Conservation (phyloP, 1,140 invertebrate genomes). For the Macrocentrus cingulum region DNA sequence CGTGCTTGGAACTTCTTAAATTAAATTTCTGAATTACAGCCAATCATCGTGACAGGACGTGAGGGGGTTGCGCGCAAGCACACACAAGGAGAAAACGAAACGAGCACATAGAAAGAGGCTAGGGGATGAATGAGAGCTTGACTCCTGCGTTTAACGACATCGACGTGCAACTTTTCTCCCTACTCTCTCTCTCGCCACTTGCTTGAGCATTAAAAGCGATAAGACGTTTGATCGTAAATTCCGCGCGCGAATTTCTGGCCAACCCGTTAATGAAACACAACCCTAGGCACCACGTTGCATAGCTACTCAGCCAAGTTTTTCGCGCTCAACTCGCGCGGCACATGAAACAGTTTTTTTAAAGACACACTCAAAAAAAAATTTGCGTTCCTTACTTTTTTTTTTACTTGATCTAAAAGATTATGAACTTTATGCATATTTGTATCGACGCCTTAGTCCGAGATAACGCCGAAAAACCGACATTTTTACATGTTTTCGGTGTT, state of each 20-base stretch:
- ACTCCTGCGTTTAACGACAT: constrained; percentile 31
- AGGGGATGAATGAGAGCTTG: constrained; percentile 9
- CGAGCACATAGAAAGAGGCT: constrained; percentile 21
- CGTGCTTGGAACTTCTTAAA: constrained; percentile 37
- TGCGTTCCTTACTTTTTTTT: no score
- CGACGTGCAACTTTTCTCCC: constrained; percentile 15
- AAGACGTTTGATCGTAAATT: constrained; percentile 25
- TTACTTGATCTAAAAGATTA: no score
- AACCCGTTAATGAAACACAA: constrained; percentile 22
- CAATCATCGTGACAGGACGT: constrained; percentile 30
- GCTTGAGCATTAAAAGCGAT: constrained; percentile 2
- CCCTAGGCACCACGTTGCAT: no score
- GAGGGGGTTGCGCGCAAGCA: neutral
- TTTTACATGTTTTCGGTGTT: no score
- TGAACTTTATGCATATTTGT: no score
- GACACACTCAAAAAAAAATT: no score
- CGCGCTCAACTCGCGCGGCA: no score
- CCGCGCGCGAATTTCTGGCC: constrained; percentile 15
- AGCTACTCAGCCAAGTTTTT: no score
- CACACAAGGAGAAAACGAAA: neutral
- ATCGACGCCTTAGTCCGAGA: no score
- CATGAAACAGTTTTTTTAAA: no score
- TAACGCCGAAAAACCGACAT: no score
- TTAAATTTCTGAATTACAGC: constrained; percentile 45
- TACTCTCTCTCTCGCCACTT: neutral